Conservation (phyloP, 2,113 vertebrate genomes). For the Tupaia chinensis region DNA sequence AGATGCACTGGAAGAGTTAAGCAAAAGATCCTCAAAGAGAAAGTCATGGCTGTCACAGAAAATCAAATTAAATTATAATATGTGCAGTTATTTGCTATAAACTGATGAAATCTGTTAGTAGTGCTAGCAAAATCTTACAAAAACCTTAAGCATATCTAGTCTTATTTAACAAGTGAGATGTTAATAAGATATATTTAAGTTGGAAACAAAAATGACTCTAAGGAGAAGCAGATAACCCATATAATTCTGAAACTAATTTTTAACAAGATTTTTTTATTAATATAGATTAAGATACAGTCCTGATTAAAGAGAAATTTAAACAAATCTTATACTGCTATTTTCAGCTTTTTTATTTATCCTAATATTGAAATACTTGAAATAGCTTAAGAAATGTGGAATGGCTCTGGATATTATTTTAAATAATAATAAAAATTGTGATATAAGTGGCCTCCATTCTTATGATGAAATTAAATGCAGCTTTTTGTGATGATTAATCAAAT, state of each 20-base stretch:
- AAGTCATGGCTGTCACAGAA: neutral
- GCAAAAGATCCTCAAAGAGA: neutral
- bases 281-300: neutral
- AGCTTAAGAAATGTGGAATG: neutral
- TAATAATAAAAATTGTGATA: neutral
- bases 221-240: neutral
- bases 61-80: neutral
- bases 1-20: neutral
- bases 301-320: neutral
- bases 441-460: neutral
- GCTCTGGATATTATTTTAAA: neutral
- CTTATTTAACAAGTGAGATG: neutral
- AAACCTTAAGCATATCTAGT: neutral
- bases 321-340: neutral
- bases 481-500: constrained; percentile 34
- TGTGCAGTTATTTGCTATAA: neutral
- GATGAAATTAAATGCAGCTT: neutral
- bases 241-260: constrained; percentile 18
- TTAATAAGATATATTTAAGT: constrained; percentile 4
- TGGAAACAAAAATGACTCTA: constrained; percentile 7
- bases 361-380: constrained; percentile 45
- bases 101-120: neutral
- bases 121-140: neutral
- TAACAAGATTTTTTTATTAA: neutral
- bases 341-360: neutral